Evolutionary conservation across 2,888 invertebrate species (phyloP).

Genomic region (Piscicola geometra): DNA sequence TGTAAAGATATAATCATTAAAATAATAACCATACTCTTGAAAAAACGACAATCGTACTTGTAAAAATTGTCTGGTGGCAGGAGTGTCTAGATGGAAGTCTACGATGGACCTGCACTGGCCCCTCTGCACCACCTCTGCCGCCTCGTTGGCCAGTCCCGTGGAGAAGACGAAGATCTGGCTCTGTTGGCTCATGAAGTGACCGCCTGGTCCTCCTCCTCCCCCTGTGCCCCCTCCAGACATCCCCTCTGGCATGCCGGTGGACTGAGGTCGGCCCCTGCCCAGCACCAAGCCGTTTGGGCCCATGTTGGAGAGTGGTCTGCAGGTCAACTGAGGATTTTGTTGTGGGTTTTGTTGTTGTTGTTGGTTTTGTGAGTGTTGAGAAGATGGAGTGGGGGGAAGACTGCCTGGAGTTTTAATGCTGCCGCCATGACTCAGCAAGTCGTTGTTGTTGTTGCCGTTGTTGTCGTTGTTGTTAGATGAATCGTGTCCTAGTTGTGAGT

Average conservation of each 20-base stretch:
- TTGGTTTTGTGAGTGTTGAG: slow-evolving; percentile 28
- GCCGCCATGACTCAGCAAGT: background rate
- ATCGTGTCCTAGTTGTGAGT: slow-evolving; percentile 16
- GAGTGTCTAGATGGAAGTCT: slow-evolving; percentile 86
- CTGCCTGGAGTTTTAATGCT: slow-evolving; percentile 33
- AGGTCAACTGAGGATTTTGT: background rate
- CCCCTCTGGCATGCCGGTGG: slow-evolving; percentile 28
- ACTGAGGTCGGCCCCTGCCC: slow-evolving; percentile 28
- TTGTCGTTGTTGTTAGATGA: slow-evolving; percentile 17
- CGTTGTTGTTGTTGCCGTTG: slow-evolving; percentile 10
- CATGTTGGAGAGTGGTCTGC: slow-evolving; percentile 29
- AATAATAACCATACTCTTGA: background rate
- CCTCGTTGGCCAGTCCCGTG: slow-evolving; percentile 85
- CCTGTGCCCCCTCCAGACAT: background rate
- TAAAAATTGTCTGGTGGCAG: slow-evolving; percentile 86
- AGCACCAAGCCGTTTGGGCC: slow-evolving; percentile 12
- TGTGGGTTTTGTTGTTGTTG: slow-evolving; percentile 10
- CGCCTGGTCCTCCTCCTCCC: slow-evolving; percentile 35
- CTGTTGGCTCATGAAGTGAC: slow-evolving; percentile 62
- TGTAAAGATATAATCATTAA: background rate
- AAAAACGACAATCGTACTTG: slow-evolving; percentile 62
- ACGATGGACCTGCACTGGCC: slow-evolving; percentile 87
- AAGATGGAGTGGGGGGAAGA: slow-evolving; percentile 28
- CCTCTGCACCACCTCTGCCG: slow-evolving; percentile 82
- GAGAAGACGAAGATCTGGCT: slow-evolving; percentile 97